phyloP scores from a whole-genome alignment of 1,140 invertebrate genomes.

The Leptoteleia sp. region DNA sequence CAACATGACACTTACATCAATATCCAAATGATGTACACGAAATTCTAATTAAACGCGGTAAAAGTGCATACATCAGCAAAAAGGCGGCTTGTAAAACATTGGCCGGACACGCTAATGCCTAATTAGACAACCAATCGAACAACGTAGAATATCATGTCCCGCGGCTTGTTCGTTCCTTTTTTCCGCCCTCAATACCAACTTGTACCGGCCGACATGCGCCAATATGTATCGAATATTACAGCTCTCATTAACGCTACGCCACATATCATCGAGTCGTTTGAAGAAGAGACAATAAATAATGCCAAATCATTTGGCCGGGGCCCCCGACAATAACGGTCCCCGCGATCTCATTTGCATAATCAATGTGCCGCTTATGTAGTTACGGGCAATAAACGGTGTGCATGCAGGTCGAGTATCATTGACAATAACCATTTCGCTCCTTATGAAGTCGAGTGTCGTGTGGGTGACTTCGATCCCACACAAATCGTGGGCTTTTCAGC shows the following conservation, averaged over 20 bases:
- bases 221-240: slow-evolving; percentile 49
- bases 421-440: slow-evolving; percentile 68
- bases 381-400: slow-evolving; percentile 38
- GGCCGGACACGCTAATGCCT: slow-evolving; percentile 58
- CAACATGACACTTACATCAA: slow-evolving; percentile 20
- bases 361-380: slow-evolving; percentile 44
- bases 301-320: slow-evolving; percentile 41
- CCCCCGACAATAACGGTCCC: slow-evolving; percentile 40
- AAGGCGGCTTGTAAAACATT: slow-evolving; percentile 42
- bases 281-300: slow-evolving; percentile 53
- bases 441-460: slow-evolving; percentile 66
- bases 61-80: slow-evolving; percentile 47
- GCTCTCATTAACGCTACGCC: slow-evolving; percentile 32
- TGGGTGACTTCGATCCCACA: slow-evolving; percentile 65
- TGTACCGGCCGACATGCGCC: slow-evolving; percentile 17
- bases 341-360: slow-evolving; percentile 52
- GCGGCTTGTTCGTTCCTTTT: slow-evolving; percentile 40
- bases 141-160: slow-evolving; percentile 53
- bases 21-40: slow-evolving; percentile 23
- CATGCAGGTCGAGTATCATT: slow-evolving; percentile 60
- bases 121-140: slow-evolving; percentile 71
- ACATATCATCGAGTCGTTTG: slow-evolving; percentile 26
- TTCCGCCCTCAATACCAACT: neutral
- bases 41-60: slow-evolving; percentile 33
- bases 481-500: slow-evolving; percentile 54